Conservation (phyloP, 2,888 invertebrate genomes). For the Shargacucullia verbasci region DNA sequence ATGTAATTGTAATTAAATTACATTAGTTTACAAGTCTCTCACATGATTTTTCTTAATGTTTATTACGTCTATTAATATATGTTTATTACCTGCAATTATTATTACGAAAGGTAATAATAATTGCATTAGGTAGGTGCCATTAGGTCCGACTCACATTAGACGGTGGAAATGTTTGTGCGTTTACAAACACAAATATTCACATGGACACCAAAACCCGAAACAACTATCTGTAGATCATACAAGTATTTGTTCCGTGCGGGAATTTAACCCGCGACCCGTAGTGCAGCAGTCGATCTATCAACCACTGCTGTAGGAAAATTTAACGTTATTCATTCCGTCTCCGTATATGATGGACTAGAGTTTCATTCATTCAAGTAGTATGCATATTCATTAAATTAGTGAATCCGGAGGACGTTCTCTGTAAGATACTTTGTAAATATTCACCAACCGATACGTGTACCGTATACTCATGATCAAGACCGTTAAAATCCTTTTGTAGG, state of each 20-base stretch:
- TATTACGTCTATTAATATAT: constrained; percentile 5
- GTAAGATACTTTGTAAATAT: constrained; percentile 26
- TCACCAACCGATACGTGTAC: constrained; percentile 14
- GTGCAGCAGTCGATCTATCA: no score
- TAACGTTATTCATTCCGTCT: constrained; percentile 12
- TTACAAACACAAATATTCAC: no score
- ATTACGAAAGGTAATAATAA: constrained; percentile 17
- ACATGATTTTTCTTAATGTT: constrained; percentile 18
- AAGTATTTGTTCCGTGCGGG: no score
- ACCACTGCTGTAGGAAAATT: no score
- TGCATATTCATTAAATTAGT: constrained; percentile 38
- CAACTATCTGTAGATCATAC: no score
- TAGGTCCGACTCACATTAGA: no score
- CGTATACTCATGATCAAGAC: constrained; percentile 15
- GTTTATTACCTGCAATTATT: neutral
- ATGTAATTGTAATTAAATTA: constrained; percentile 36
- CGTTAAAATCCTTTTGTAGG: constrained; percentile 10
- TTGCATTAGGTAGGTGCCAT: neutral
- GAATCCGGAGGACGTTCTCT: constrained; percentile 12
- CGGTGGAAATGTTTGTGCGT: constrained; percentile 7
- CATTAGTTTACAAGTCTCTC: constrained; percentile 23
- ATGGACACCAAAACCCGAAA: no score
- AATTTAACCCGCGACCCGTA: no score
- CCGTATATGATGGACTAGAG: constrained; percentile 13
- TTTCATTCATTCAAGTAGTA: constrained; percentile 31